Evolutionary conservation across 92 coral and sea anemone species (phyloP), one percentile per base, ranked within the genome.

Genomic region (Epizoanthus illoricatus): DNA sequence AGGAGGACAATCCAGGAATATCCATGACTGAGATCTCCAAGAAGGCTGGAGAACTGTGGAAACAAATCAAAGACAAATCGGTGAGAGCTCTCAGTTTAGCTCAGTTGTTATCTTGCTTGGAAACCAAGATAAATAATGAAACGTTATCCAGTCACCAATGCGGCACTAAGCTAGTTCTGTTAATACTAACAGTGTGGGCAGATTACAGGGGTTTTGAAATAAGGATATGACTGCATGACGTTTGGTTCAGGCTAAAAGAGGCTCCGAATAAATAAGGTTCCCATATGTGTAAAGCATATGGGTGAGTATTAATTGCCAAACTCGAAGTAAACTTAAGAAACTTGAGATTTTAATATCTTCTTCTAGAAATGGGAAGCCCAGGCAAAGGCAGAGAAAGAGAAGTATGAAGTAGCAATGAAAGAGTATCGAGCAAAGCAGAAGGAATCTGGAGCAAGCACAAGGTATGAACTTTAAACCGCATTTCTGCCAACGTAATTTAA

Each of bases 21-120:
- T 84, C 94, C 2, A 86, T 95, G 60, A 95, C 96, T 4, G 97
- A 94, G 5, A 55, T 96, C 17, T 91, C 98, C 13, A 96, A 96
- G 82, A 83, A 83, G 56, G 99, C 97, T 5, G 99, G 99, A 55
- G 98, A 91, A 69, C 85, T 76, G 85, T 96, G 99, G 99, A 94
- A 91, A 81, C 65, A 55, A 5, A n/a, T 96, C 12, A 71, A 84
- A 7, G 99, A 96, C 79, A 96, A 94, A 85, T 7, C 98, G 65
- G 99, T 96, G 62, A 85, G 97, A 79, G 42, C 52, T 54, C 63
- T 75, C 17, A 28, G 17, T 65, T 41, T 15, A 49, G 55, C 55
- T 40, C 15, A 4, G 24, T 24, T 24, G 71, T 19, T 19, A 15
- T 28, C 40, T 2, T n/a, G n/a, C n/a, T n/a, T 28, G 40, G n/a